Evolutionary conservation across 2,888 invertebrate species (phyloP).

Genomic region (Tanaodytes sp.): DNA sequence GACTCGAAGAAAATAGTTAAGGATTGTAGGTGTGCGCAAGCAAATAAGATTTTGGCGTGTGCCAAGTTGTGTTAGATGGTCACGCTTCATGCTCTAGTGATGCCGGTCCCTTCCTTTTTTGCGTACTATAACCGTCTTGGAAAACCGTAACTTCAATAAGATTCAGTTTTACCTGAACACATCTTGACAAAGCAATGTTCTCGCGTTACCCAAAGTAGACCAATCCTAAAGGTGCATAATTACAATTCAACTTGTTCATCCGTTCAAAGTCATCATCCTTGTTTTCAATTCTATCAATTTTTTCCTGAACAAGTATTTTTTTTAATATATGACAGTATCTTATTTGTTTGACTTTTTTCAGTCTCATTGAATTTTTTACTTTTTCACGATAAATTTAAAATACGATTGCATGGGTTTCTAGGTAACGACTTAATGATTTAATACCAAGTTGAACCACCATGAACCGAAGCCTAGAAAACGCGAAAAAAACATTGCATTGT

Average conservation of each 20-base stretch:
- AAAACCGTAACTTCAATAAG: constrained; percentile 62
- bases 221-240: too few species aligned
- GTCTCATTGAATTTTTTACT: too few species aligned
- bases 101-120: constrained; percentile 72
- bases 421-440: constrained; percentile 22
- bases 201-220: constrained; percentile 12
- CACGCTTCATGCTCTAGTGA: constrained; percentile 71
- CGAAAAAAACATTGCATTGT: background rate
- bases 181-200: constrained; percentile 45
- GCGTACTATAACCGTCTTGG: constrained; percentile 62
- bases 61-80: constrained; percentile 68
- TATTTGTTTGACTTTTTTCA: too few species aligned
- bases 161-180: constrained; percentile 62
- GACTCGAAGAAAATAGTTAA: constrained; percentile 50
- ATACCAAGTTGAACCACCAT: constrained; percentile 8
- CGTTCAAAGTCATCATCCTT: too few species aligned
- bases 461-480: background rate
- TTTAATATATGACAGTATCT: too few species aligned
- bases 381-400: too few species aligned
- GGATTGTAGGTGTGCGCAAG: constrained; percentile 48
- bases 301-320: too few species aligned
- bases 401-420: too few species aligned
- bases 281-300: too few species aligned
- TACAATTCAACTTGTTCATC: too few species aligned
- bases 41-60: constrained; percentile 69